A percentile compares a stretch with the other conserved stretches of the same genome.
These are phyloP conservation scores for Apoda limacodes DNA, from an alignment of 2,888 invertebrate genomes.

Conservation along the genomic window DNA sequence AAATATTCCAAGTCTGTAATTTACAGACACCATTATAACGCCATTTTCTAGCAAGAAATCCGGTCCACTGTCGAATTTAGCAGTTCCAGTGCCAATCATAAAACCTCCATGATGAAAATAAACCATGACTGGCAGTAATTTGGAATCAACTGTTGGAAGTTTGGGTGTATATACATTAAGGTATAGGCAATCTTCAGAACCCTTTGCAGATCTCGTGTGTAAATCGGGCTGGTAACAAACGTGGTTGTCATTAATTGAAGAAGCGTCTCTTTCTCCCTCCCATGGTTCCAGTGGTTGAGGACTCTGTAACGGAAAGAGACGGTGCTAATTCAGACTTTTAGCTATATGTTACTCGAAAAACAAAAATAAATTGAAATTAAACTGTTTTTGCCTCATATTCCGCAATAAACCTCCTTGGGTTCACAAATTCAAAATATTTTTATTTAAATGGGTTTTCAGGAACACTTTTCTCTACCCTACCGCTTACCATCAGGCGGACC, in stretches of 20 bases:
- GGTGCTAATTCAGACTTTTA: too few relatives aligned
- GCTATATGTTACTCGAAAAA: too few relatives aligned
- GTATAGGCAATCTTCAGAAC: conserved; percentile 47
- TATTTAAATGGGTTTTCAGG: too few relatives aligned
- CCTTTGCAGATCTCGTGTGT: conserved; percentile 14
- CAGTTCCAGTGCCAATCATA: conserved; percentile 33
- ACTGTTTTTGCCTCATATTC: too few relatives aligned
- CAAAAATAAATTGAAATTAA: too few relatives aligned
- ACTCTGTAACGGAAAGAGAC: too few relatives aligned
- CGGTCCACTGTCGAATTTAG: conserved; percentile 33
- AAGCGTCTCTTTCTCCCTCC: conserved; percentile 57
- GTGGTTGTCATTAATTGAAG: conserved; percentile 32
- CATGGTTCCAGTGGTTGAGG: conserved; percentile 45
- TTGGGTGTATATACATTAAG: conserved; percentile 43
- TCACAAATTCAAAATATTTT: too few relatives aligned
- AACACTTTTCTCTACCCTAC: too few relatives aligned
- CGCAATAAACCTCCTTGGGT: too few relatives aligned
- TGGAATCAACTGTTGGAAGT: conserved; percentile 19
- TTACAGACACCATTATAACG: conserved; percentile 44
- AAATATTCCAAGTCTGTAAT: conserved; percentile 46
- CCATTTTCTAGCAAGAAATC: conserved; percentile 40
- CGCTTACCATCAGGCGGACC: too few relatives aligned
- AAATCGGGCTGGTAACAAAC: conserved; percentile 25
- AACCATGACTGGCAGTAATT: conserved; percentile 36
- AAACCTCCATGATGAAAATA: conserved; percentile 52